phyloP scores from a whole-genome alignment of 2,113 vertebrate species.

The Odontesthes bonariensis region DNA sequence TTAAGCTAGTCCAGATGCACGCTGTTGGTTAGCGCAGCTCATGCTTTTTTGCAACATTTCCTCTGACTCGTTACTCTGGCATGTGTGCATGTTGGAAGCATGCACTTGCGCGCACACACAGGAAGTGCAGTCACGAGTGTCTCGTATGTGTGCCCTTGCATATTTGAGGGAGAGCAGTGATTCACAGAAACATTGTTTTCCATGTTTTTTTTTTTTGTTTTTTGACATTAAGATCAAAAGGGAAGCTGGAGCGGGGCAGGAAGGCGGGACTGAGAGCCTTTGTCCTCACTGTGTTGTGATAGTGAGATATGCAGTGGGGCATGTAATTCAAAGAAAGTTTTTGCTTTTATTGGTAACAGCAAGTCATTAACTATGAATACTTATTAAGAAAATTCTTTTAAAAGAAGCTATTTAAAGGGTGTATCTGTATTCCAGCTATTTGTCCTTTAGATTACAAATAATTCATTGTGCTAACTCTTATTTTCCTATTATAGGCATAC shows the following conservation, averaged over 20 bases:
- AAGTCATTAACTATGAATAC: background rate
- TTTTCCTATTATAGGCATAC: background rate
- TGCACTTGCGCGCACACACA: slow-evolving; percentile 12
- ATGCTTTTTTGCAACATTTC: slow-evolving; percentile 46
- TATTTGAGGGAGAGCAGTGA: background rate
- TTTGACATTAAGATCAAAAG: background rate
- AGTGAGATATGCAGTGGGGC: background rate
- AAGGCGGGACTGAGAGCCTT: background rate
- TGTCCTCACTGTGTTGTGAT: background rate
- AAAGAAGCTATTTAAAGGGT: slow-evolving; percentile 14
- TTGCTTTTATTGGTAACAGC: background rate
- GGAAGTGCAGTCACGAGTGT: slow-evolving; percentile 7
- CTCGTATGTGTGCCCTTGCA: background rate
- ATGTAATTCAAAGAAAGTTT: background rate
- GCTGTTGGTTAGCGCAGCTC: slow-evolving; percentile 28
- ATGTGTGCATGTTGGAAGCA: slow-evolving; percentile 45
- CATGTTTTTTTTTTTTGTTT: background rate
- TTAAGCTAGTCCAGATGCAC: slow-evolving; percentile 61
- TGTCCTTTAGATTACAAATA: slow-evolving; percentile 11
- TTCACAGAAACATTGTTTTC: slow-evolving; percentile 6
- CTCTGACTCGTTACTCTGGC: slow-evolving; percentile 64
- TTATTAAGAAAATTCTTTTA: slow-evolving; percentile 2
- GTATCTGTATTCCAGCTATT: background rate
- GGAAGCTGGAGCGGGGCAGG: background rate
- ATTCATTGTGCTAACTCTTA: background rate